A percentile compares a stretch with the other conserved stretches of the same genome.
These are phyloP conservation scores for Rhyacophila evoluta DNA, from an alignment of 2,888 invertebrate species.

Conservation along the genomic window DNA sequence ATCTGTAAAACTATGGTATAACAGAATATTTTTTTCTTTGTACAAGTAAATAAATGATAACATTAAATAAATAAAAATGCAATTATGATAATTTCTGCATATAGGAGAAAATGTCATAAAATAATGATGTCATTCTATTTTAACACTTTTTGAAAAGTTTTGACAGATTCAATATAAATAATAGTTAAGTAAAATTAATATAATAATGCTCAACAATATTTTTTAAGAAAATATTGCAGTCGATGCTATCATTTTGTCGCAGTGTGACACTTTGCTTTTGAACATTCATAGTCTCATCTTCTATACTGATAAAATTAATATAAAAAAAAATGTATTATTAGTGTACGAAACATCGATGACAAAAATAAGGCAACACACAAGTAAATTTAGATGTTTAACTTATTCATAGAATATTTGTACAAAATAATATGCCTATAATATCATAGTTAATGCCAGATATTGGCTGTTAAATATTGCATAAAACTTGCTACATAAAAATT, in stretches of 20 bases:
- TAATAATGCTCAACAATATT: constrained; percentile 51
- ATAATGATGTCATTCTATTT: too few relatives aligned
- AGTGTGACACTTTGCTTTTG: neutral
- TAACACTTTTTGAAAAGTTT: too few relatives aligned
- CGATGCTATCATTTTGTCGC: constrained; percentile 33
- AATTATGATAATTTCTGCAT: too few relatives aligned
- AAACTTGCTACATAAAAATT: constrained; percentile 8
- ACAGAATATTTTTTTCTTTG: too few relatives aligned
- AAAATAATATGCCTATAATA: constrained; percentile 15
- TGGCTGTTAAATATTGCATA: neutral
- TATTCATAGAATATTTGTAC: constrained; percentile 31
- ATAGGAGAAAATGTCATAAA: too few relatives aligned
- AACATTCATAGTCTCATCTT: constrained; percentile 39
- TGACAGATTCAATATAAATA: too few relatives aligned
- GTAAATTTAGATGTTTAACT: neutral
- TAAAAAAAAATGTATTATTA: constrained; percentile 31
- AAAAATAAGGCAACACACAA: neutral
- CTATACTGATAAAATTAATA: constrained; percentile 42
- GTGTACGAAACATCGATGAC: constrained; percentile 19
- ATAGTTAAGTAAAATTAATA: too few relatives aligned
- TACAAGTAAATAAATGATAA: too few relatives aligned
- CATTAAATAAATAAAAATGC: too few relatives aligned
- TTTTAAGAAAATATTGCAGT: constrained; percentile 49
- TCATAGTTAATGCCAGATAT: neutral
- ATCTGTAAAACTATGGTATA: too few relatives aligned